Evolutionary conservation across 2,113 vertebrate species (phyloP).

Genomic region (Urocynchramus pylzowi): DNA sequence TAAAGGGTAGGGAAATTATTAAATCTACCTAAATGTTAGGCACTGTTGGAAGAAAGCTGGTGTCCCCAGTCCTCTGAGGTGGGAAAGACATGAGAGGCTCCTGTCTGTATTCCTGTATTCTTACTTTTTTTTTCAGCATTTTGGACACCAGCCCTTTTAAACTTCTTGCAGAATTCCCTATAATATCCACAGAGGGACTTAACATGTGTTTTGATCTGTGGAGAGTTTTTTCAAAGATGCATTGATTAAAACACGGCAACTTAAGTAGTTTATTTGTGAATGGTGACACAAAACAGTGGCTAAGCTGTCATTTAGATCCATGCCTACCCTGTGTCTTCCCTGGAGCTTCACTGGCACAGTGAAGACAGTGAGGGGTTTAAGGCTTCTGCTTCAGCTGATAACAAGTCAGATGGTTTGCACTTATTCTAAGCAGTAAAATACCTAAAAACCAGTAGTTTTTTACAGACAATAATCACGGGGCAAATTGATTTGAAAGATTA

Average conservation of each 20-base stretch:
- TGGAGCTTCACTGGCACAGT: fast-evolving
- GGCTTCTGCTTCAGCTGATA: background rate
- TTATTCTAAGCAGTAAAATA: background rate
- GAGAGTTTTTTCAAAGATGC: background rate
- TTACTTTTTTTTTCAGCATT: background rate
- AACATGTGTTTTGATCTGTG: background rate
- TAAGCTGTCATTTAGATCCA: background rate
- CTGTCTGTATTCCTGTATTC: background rate
- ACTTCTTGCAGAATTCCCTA: background rate
- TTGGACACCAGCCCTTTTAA: background rate
- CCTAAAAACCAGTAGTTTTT: background rate
- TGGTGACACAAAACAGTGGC: background rate
- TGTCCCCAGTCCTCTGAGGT: background rate
- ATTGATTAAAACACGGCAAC: background rate
- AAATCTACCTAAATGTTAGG: background rate
- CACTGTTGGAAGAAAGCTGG: background rate
- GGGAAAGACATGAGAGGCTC: background rate
- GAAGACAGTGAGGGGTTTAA: background rate
- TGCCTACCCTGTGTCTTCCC: fast-evolving
- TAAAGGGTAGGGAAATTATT: background rate
- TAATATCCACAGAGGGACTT: background rate
- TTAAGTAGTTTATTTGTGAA: background rate
- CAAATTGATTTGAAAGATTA: background rate
- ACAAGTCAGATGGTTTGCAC: background rate
- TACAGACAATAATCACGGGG: background rate